phyloP scores from a whole-genome alignment of 2,113 vertebrate species.

The Larimichthys crocea region DNA sequence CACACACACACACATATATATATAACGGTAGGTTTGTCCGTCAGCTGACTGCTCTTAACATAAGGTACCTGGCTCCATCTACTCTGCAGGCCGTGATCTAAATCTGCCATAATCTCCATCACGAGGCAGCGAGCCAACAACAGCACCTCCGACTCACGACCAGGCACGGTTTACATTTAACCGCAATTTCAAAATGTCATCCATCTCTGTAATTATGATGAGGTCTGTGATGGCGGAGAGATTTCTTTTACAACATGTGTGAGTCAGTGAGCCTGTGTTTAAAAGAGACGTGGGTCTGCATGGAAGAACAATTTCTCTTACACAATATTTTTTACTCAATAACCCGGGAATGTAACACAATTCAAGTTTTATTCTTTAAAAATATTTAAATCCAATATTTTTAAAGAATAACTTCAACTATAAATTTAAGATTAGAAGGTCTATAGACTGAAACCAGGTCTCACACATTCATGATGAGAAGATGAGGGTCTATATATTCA shows the following conservation, averaged over 20 bases:
- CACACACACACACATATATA: conserved; percentile 5
- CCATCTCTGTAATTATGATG: neutral
- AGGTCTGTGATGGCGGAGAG: neutral
- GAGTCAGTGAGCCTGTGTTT: neutral
- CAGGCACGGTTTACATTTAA: neutral
- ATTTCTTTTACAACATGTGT: neutral
- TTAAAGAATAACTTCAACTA: too few species aligned
- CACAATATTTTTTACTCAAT: too few species aligned
- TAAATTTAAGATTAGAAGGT: neutral
- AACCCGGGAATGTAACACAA: too few species aligned
- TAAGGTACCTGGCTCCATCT: conserved; percentile 56
- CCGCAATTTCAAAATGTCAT: neutral
- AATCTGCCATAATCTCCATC: conserved; percentile 78
- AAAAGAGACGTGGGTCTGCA: neutral
- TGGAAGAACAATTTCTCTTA: too few species aligned
- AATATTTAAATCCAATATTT: neutral
- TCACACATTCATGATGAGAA: neutral
- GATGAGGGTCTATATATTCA: neutral
- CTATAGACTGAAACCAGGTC: neutral
- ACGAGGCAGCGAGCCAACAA: conserved; percentile 60
- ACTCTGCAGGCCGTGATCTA: conserved; percentile 57
- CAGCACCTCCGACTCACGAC: neutral
- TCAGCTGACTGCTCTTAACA: conserved; percentile 65
- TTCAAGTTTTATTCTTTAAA: neutral
- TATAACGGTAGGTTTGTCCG: conserved; percentile 22